Conservation (phyloP, 2,797 vertebrate genomes). For the Peromyscus melanophrys region DNA sequence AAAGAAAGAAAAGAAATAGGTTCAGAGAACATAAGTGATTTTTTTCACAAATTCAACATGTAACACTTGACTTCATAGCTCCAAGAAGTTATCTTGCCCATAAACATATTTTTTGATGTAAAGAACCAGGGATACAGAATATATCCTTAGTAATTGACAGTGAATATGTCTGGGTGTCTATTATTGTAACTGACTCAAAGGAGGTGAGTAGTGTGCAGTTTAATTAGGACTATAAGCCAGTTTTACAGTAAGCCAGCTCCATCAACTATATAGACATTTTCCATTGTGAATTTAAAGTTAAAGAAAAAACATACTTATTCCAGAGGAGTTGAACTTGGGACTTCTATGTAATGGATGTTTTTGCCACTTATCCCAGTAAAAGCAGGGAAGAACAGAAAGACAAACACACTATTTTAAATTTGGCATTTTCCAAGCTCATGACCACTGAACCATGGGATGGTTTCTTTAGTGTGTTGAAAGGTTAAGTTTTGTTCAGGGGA, state of each 20-base stretch:
- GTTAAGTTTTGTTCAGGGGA: background rate
- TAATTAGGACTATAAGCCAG: background rate
- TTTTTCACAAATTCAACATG: constrained; percentile 22
- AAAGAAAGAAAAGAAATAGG: background rate
- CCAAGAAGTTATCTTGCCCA: background rate
- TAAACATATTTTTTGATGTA: background rate
- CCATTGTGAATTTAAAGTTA: background rate
- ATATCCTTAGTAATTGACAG: background rate
- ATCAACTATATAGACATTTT: background rate
- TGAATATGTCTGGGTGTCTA: background rate
- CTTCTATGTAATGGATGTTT: background rate
- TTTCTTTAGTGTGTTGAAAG: background rate
- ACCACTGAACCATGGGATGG: background rate
- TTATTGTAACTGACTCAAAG: constrained; percentile 17
- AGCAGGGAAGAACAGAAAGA: background rate
- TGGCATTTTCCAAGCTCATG: background rate
- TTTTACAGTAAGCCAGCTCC: background rate
- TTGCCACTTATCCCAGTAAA: background rate
- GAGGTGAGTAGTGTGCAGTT: background rate
- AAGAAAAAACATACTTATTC: background rate
- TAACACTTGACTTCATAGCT: background rate
- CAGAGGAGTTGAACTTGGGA: background rate
- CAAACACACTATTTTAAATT: background rate
- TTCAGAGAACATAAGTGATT: background rate
- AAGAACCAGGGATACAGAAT: background rate